Evolutionary conservation across 2,888 invertebrate species (phyloP), one percentile per base, ranked within the genome.

Genomic region (Chelonus formosanus): DNA sequence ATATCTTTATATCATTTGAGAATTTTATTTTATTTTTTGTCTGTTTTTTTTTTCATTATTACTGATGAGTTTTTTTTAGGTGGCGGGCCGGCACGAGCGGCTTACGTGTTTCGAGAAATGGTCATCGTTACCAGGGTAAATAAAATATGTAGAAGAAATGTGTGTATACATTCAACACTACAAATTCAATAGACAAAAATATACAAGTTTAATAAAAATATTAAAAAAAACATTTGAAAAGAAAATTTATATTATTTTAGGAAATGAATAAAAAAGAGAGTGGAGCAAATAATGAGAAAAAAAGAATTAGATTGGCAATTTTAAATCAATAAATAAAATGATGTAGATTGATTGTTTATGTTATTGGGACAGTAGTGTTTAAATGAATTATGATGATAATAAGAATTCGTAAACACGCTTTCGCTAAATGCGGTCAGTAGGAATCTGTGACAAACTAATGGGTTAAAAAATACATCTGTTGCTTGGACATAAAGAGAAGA

Each of bases 91-190:
- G 76, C 76, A 78, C 76, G 77, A 76, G 79, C 79, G 75, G 75
- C 76, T 78, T 78, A 76, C 77, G 79, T 79, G 75, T 75, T 75
- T 79, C 78, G 77, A 83, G 82, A 88, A 87, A 91, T 91, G 91
- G 91, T 91, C 88, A 91, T 91, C 87, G 91, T 91, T 87, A 91
- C 91, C 88, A 90, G 91, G 88, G 91, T 91, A 85, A 87, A 90
- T 85, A 75, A 32, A 60, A 20, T 20, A 20, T n/a, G n/a, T 20
- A 20, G 20, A 20, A 20, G 20, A 20, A 20, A 20, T 20, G 20
- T 20, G 20, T 20, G 20, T 20, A 20, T 20, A 20, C 20, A 20
- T 2, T 20, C 2, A 20, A 20, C 20, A 20, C 20, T 20, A 20
- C 20, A 20, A 20, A 20, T 20, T 20, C 2, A 20, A 20, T 2